Evolutionary conservation across 2,113 vertebrate species (phyloP).

Genomic region (Eclectus roratus): DNA sequence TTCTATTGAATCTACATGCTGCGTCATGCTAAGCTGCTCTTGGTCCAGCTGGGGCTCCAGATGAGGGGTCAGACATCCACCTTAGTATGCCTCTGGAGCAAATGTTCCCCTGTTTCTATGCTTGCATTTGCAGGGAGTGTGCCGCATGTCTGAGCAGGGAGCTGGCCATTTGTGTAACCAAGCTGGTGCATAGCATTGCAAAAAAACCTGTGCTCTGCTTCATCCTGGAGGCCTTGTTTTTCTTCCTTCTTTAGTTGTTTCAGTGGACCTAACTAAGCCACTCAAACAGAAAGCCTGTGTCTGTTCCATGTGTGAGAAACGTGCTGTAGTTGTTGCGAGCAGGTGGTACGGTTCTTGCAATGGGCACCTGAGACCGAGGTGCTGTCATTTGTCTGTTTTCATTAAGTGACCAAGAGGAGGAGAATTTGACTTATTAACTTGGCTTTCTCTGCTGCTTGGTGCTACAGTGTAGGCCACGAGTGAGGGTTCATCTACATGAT

Average conservation of each 20-base stretch:
- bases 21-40: background rate
- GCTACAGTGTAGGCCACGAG: background rate
- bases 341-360: background rate
- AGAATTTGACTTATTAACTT: background rate
- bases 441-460: background rate
- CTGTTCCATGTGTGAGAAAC: background rate
- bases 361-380: fast-evolving
- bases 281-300: background rate
- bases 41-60: background rate
- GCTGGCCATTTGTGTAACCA: background rate
- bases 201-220: background rate
- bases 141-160: background rate
- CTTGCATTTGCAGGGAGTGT: background rate
- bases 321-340: fast-evolving
- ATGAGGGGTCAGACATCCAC: background rate
- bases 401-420: background rate
- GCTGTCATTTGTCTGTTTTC: background rate
- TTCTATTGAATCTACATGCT: background rate
- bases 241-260: background rate
- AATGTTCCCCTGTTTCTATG: background rate
- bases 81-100: background rate
- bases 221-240: background rate
- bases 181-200: background rate
- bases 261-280: background rate
- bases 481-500: fast-evolving